Percentiles rank a stretch among this genome's conserved stretches.
phyloP scores from a whole-genome alignment of 2,113 vertebrate species.

The Thamnaconus septentrionalis region DNA sequence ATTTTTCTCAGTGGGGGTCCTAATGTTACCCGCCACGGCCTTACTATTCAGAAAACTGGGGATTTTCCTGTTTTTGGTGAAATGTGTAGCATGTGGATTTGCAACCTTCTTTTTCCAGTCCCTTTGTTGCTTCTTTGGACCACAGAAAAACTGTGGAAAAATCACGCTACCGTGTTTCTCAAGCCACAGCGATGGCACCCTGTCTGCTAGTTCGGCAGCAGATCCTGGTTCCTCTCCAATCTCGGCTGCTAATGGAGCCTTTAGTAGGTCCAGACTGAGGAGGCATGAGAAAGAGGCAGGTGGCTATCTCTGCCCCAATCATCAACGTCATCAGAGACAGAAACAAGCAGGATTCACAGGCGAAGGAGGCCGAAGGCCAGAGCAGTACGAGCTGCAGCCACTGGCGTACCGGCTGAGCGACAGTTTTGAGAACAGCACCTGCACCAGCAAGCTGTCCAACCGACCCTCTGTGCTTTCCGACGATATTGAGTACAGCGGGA shows the following conservation, averaged over 20 bases:
- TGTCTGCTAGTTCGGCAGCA: conserved; percentile 57
- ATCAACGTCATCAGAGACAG: conserved; percentile 66
- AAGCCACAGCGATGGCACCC: conserved; percentile 61
- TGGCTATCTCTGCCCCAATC: conserved; percentile 72
- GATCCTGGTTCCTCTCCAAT: conserved; percentile 52
- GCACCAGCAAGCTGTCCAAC: conserved; percentile 96
- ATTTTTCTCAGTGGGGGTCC: conserved; percentile 88
- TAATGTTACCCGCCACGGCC: conserved; percentile 91
- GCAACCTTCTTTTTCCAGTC: conserved; percentile 98
- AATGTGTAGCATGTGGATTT: conserved; percentile 95
- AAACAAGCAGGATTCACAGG: conserved; percentile 56
- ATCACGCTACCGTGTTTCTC: conserved; percentile 85
- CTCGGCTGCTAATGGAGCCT: conserved; percentile 76
- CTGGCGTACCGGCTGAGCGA: conserved; percentile 89
- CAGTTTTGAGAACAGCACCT: conserved; percentile 98
- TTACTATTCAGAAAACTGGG: conserved; percentile 90
- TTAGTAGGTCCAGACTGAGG: conserved; percentile 77
- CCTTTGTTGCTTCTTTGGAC: conserved; percentile 94
- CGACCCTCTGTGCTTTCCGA: conserved; percentile 92
- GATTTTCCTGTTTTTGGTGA: conserved; percentile 93
- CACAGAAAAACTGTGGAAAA: conserved; percentile 90
- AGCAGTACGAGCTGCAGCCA: conserved; percentile 95
- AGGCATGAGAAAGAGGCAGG: conserved; percentile 77
- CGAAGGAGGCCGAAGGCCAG: conserved; percentile 72
- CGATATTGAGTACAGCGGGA: conserved; percentile 85